Base-by-base conservation (phyloP, 2,888 invertebrate genomes). In the Vanessa cardui region DNA sequence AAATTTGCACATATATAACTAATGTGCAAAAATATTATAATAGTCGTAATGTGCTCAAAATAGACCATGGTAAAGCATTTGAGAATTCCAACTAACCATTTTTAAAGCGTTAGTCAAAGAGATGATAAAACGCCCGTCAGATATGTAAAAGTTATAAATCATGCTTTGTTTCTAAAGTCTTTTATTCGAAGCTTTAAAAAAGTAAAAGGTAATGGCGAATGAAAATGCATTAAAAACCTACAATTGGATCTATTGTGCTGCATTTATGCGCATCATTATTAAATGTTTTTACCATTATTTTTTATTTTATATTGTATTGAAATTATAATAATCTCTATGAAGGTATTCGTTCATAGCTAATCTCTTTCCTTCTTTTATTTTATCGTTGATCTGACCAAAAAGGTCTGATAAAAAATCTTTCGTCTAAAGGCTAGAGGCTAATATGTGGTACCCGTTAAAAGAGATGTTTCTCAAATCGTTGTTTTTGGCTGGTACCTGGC, bases 71-170 rank as follows among this genome's bases (percentile, higher is more conserved):
- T 61, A 20, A 44, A 21, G 6, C 15, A 15, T 61, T 20, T 46
- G 18, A 52, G 31, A n/a, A 47, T 45, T 56, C 9, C 3, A 33
- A 45, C 44, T 66, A 39, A 31, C 16, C 58, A 46, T 63, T 64
- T 65, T 31, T 52, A 56, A 31, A 39, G 18, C 39, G 9, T 31
- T 39, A 18, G n/a, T 4, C 9, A 8, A 39, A 56, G 6, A 58
- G n/a, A 54, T 47, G 63, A 58, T 66, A 56, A 59, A 50, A 31
- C 33, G 9, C 7, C 9, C 0, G 58, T 45, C 62, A 56, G 62
- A 71, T 71, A 69, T 63, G 64, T 50, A 52, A 65, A 64, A 54
- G 52, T 69, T 69, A 82, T 85, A 76, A 83, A 85, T 85, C 86
- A 81, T 68, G 72, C 70, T 76, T 85, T 84, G 82, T 83, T 81